Percentiles rank a stretch among this genome's conserved stretches.
These are phyloP conservation scores for Strigamia crassipes DNA, from an alignment of 2,888 invertebrate genomes.

Conservation along the genomic window DNA sequence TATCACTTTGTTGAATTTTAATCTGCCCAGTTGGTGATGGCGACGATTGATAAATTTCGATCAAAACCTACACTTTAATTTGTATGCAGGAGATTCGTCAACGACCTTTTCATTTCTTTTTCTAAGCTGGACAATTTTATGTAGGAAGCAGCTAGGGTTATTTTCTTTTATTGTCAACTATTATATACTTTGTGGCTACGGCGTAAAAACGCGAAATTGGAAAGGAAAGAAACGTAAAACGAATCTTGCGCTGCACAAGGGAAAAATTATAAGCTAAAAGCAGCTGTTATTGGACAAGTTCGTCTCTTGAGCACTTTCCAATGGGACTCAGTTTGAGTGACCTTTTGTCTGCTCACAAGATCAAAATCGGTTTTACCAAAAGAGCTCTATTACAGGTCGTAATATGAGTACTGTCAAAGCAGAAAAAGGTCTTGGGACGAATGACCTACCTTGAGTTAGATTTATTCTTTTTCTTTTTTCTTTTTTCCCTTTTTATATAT, in stretches of 20 bases:
- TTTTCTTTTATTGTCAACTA: slow-evolving; percentile 36
- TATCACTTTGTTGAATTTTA: too few relatives aligned
- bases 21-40: too few relatives aligned
- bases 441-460: slow-evolving; percentile 42
- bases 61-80: too few relatives aligned
- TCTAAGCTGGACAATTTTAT: not conserved
- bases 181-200: slow-evolving; percentile 4
- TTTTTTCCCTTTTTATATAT: not conserved
- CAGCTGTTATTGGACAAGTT: slow-evolving; percentile 31
- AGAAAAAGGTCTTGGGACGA: slow-evolving; percentile 35
- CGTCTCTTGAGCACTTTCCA: slow-evolving; percentile 31
- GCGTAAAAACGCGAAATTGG: slow-evolving; percentile 10
- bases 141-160: not conserved
- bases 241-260: slow-evolving; percentile 27
- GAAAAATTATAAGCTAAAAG: slow-evolving; percentile 42
- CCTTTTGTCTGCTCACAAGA: slow-evolving; percentile 40
- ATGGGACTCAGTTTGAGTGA: slow-evolving; percentile 42
- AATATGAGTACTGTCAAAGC: slow-evolving; percentile 40
- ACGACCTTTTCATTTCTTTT: not conserved
- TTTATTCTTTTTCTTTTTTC: slow-evolving; percentile 18
- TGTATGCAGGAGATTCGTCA: too few relatives aligned
- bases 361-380: slow-evolving; percentile 40
- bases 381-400: slow-evolving; percentile 37
- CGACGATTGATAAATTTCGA: too few relatives aligned
- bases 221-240: slow-evolving; percentile 23